Base-by-base conservation (phyloP, 1,140 invertebrate species). In the Matsumurasca onukii region DNA sequence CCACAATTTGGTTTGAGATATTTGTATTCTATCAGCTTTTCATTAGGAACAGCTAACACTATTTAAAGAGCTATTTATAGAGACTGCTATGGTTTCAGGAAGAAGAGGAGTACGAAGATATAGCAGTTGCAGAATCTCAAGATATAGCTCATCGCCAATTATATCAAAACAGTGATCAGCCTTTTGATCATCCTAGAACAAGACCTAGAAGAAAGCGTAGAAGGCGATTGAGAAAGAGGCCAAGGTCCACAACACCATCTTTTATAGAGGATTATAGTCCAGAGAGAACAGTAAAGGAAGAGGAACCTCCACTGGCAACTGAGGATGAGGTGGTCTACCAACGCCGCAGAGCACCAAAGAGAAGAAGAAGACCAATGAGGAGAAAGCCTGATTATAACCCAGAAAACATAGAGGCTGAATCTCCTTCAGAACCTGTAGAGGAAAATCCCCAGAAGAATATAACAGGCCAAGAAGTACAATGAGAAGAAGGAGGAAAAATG, bases 271-370 rank as follows among this genome's bases (percentile, higher is more conserved):
- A 59, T 31, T 65, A 65, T 34, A 39, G 66, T 9, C 34, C 22
- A 55, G 52, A 57, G 22, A 39, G 63, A 66, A 39, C 49, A 30
- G 27, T 66, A 15, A 39, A 57, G 24, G 68, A 45, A 55, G 39
- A 55, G 63, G 70, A 29, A 59, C 69, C 71, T 64, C 55, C 69
- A 71, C 57, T 70, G 73, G 66, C 76, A 29, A 75, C 77, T 25
- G 69, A 73, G n/a, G 55, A 71, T 3, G 71, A 73, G 9, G 71
- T 69, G 39, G 73, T 74, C 39, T 75, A 77, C 69, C 76, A 77
- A 15, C 51, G 76, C 20, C 73, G 78, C 71, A 79, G 80, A 75
- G 74, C 77, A 68, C 75, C 77, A 24, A 77, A 78, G 64, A 78
- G 79, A 75, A 77, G 80, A 73, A 81, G 79, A 70, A 72, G 74